phyloP scores from a whole-genome alignment of 1,140 invertebrate species.

The Aphelenchoides fujianensis region DNA sequence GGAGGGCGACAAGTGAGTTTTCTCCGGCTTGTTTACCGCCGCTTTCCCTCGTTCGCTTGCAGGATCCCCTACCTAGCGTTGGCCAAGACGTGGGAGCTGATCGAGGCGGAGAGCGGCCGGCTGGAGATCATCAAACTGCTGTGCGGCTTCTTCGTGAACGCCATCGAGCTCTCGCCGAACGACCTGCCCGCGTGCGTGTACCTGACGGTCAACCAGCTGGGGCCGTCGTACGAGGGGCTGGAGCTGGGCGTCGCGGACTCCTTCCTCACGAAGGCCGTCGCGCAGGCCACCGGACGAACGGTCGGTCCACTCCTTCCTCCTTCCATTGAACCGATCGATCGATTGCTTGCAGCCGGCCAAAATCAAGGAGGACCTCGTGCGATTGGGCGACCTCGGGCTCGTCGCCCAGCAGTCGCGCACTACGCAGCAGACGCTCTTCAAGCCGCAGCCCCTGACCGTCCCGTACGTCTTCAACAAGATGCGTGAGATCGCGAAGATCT shows the following conservation, averaged over 20 bases:
- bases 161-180: slow-evolving; percentile 72
- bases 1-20: slow-evolving; percentile 39
- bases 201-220: slow-evolving; percentile 88
- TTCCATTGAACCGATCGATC: too few species aligned
- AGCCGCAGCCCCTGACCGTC: slow-evolving; percentile 66
- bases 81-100: slow-evolving; percentile 81
- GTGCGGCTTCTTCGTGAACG: slow-evolving; percentile 76
- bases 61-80: slow-evolving; percentile 88
- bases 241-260: slow-evolving; percentile 86
- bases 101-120: slow-evolving; percentile 81
- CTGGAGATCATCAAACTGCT: slow-evolving; percentile 85
- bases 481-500: slow-evolving; percentile 82
- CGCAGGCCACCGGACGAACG: slow-evolving; percentile 70
- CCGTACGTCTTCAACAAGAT: slow-evolving; percentile 77
- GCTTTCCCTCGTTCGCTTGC: too few species aligned
- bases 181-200: slow-evolving; percentile 87
- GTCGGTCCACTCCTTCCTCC: too few species aligned
- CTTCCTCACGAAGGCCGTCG: slow-evolving; percentile 78
- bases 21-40: too few species aligned
- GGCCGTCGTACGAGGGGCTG: slow-evolving; percentile 82
- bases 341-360: too few species aligned
- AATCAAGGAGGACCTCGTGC: slow-evolving; percentile 86
- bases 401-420: slow-evolving; percentile 70
- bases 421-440: slow-evolving; percentile 82
- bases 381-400: slow-evolving; percentile 74